phyloP scores from a whole-genome alignment of 2,888 invertebrate genomes.

The Synanthedon tipuliformis region DNA sequence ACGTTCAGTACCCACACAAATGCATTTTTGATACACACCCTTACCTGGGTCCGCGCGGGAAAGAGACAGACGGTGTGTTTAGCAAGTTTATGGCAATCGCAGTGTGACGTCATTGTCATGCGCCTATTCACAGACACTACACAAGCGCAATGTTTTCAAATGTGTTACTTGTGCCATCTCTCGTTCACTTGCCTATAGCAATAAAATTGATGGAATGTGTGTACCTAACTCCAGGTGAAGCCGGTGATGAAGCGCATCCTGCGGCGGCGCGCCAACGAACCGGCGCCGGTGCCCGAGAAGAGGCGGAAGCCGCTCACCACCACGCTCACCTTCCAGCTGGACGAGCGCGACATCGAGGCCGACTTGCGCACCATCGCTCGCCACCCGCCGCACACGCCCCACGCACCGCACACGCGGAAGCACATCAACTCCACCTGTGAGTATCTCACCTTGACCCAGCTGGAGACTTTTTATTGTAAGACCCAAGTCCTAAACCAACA shows the following conservation, averaged over 20 bases:
- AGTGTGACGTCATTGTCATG: too few species aligned
- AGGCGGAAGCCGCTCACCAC: conserved; percentile 86
- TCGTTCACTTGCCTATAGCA: background rate
- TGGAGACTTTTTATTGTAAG: too few species aligned
- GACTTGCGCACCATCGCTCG: conserved; percentile 83
- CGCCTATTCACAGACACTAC: too few species aligned
- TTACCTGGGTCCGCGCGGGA: too few species aligned
- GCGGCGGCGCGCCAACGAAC: conserved; percentile 92
- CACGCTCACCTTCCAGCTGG: conserved; percentile 87
- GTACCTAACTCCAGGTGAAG: conserved; percentile 72
- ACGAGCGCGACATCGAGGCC: conserved; percentile 88
- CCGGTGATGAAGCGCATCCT: conserved; percentile 96
- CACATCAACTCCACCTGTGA: conserved; percentile 47
- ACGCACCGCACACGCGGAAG: conserved; percentile 34
- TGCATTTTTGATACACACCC: too few species aligned
- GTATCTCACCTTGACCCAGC: conserved; percentile 13
- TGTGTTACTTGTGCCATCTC: too few species aligned
- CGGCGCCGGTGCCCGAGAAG: conserved; percentile 89
- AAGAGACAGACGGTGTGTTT: too few species aligned
- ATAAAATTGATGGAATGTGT: background rate
- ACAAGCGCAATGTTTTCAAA: too few species aligned
- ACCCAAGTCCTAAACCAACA: too few species aligned
- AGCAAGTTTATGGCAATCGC: too few species aligned
- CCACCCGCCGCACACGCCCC: conserved; percentile 36
- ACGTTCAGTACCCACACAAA: too few species aligned